Evolutionary conservation across 2,113 vertebrate genomes (phyloP).

Genomic region (Catharus minimus): DNA sequence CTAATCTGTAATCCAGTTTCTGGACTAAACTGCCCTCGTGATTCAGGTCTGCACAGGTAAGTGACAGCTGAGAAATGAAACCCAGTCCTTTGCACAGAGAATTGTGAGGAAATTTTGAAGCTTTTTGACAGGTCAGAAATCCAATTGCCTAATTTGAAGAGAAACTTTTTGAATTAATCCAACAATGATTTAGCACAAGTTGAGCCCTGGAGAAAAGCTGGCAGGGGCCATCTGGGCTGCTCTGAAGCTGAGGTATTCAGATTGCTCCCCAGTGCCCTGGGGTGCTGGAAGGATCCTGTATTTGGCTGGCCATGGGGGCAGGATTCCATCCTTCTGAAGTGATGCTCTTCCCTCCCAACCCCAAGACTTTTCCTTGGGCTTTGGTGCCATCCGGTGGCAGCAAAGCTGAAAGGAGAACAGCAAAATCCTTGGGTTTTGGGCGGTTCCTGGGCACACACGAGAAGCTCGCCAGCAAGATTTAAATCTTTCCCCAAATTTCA

Average conservation of each 20-base stretch:
- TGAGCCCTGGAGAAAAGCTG: background rate
- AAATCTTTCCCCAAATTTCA: background rate
- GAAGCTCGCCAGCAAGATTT: fast-evolving
- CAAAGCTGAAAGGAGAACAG: background rate
- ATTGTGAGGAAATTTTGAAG: background rate
- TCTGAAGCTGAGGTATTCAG: background rate
- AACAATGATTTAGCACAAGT: background rate
- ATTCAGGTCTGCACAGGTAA: background rate
- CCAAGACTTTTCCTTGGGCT: background rate
- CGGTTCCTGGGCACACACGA: fast-evolving
- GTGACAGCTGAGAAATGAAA: background rate
- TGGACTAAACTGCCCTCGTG: background rate
- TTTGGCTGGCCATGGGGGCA: background rate
- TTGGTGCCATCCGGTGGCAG: constrained; percentile 66
- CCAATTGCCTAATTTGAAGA: background rate
- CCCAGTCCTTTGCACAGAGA: background rate
- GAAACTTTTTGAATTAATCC: background rate
- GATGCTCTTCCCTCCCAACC: background rate
- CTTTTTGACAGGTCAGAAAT: background rate
- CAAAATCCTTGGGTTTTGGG: background rate
- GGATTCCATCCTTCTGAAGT: background rate
- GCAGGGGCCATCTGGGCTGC: background rate
- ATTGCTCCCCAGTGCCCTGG: no score
- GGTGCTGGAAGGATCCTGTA: background rate
- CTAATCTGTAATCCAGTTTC: fast-evolving